Percentiles rank a stretch among this genome's conserved stretches.
Evolutionary conservation across 1,140 invertebrate species (phyloP).

Genomic region (Scaptodrosophila lebanonensis): DNA sequence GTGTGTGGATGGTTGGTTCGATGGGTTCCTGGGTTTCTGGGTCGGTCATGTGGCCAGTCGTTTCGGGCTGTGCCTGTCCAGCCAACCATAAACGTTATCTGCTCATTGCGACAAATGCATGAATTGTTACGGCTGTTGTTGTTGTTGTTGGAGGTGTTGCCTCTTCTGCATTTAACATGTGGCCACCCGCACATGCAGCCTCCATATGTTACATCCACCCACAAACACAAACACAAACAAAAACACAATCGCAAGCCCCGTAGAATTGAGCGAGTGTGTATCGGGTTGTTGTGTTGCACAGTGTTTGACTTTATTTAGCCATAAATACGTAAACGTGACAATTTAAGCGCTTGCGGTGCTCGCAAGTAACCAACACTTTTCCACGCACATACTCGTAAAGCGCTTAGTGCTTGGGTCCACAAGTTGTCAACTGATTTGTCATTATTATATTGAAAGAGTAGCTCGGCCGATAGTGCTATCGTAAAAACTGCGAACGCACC

Average conservation of each 20-base stretch:
- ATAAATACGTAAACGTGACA: too few relatives aligned
- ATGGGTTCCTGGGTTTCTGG: slow-evolving; percentile 1
- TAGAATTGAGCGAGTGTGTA: too few relatives aligned
- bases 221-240: slow-evolving; percentile 3
- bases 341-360: too few relatives aligned
- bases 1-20: slow-evolving; percentile 3
- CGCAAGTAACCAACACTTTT: too few relatives aligned
- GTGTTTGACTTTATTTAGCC: too few relatives aligned
- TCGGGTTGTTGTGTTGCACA: too few relatives aligned
- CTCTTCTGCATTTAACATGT: slow-evolving; percentile 20
- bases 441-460: slow-evolving; percentile 60
- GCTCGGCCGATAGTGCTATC: slow-evolving; percentile 24
- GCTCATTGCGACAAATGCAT: slow-evolving; percentile 58
- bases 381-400: too few relatives aligned
- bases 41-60: slow-evolving; percentile 9
- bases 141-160: slow-evolving; percentile 3
- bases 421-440: slow-evolving; percentile 63
- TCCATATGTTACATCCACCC: background rate
- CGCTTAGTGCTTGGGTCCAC: too few relatives aligned
- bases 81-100: slow-evolving; percentile 68
- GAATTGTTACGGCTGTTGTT: slow-evolving; percentile 36
- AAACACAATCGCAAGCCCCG: background rate
- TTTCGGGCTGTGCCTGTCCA: too few relatives aligned
- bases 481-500: slow-evolving; percentile 3
- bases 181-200: background rate